Evolutionary conservation across 1,140 invertebrate genomes (phyloP).

Genomic region (Ceratosolen solmsi): DNA sequence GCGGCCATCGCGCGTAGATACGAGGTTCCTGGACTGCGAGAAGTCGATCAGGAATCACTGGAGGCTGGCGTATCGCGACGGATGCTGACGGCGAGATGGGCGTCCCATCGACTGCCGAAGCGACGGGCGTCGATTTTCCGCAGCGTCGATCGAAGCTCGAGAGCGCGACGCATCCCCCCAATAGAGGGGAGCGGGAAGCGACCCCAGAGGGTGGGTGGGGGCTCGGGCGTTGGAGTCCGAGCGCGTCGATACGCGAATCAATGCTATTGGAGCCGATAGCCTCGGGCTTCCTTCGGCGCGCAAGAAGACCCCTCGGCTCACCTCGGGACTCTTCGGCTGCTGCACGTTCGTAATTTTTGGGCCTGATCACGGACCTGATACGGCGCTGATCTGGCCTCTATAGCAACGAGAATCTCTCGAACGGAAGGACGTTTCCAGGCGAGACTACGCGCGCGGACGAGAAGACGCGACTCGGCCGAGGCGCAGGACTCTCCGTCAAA

Average conservation of each 20-base stretch:
- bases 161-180: neutral
- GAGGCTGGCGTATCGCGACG: neutral
- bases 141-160: conserved; percentile 36
- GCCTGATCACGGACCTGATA: too few relatives aligned
- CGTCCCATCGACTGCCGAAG: neutral
- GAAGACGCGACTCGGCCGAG: conserved; percentile 5
- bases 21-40: neutral
- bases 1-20: neutral
- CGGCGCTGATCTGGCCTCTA: too few relatives aligned
- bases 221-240: neutral
- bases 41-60: neutral
- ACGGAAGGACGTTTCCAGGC: neutral
- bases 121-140: conserved; percentile 38
- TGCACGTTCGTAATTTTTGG: too few relatives aligned
- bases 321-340: too few relatives aligned
- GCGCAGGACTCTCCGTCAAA: neutral
- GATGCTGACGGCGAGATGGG: neutral
- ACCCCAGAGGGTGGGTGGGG: neutral
- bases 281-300: conserved; percentile 26
- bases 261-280: conserved; percentile 25
- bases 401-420: too few relatives aligned
- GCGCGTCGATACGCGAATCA: conserved; percentile 40
- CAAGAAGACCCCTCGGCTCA: neutral
- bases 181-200: neutral
- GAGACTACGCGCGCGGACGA: neutral